Base-by-base conservation (phyloP, 2,797 vertebrate species). In the Sternarchorhynchus goeldii region DNA sequence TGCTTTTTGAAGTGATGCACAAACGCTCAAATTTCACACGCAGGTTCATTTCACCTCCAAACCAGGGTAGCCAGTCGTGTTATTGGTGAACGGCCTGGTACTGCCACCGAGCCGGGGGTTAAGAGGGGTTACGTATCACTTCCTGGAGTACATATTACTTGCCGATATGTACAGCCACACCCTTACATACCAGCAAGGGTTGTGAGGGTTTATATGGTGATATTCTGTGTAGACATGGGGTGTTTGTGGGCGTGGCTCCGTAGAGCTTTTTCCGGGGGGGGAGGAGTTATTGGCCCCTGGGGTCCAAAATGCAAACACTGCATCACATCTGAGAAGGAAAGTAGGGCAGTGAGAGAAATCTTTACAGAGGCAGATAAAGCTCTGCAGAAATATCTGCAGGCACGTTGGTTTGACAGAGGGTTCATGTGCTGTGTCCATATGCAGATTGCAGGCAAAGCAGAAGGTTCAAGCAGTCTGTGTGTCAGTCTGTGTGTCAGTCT, bases 271-370 rank as follows among this genome's bases (percentile, higher is more conserved):
- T 14, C 3, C 7, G 21, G 5, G 45, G 58, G 25, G 25, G 0
- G 25, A 1, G 25, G n/a, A 73, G 29, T 25, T 59, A 34, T 55
- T 72, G 20, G 36, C 57, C 65, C 53, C 39, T 0, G 36, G 68
- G 45, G 8, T 14, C 10, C 45, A 50, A 50, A 72, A 45, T 79
- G 66, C 55, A 60, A 36, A 34, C 34, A 57, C 59, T 67, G 50
- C 77, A n/a, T 68, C 75, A 25, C 65, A 45, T 25, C 0, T 65
- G 55, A 32, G 57, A 29, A 25, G 12, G 29, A 64, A 84, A 80
- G 55, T 82, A 77, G 80, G 83, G 67, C 80, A 80, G 20, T 4
- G 45, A n/a, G 60, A 68, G 53, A 75, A 77, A 21, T 16, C 32
- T 16, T 50, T 36, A 21, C 69, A 59, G 64, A 65, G 69, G 74